Conservation (phyloP, 2,888 invertebrate species). For the Thereva unica region DNA sequence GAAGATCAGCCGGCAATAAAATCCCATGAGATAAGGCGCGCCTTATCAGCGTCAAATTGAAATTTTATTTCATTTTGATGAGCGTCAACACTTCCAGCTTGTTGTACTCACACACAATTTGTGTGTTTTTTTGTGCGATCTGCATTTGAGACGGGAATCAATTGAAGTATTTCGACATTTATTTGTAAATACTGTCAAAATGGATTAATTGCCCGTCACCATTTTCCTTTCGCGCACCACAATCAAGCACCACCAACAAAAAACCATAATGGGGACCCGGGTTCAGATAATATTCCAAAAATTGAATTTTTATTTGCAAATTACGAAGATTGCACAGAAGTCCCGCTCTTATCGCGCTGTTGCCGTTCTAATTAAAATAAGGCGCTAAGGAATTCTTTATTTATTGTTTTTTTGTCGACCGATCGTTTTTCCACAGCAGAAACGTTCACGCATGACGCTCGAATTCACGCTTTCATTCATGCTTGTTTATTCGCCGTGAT, state of each 20-base stretch:
- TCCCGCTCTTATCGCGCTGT: slow-evolving; percentile 12
- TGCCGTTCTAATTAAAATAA: slow-evolving; percentile 6
- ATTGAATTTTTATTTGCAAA: neutral
- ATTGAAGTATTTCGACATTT: slow-evolving; percentile 27
- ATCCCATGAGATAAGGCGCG: slow-evolving; percentile 5
- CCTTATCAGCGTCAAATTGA: slow-evolving; percentile 26
- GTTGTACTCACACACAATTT: slow-evolving; percentile 13
- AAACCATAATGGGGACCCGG: neutral
- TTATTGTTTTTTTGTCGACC: too few relatives aligned
- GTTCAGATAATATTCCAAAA: neutral
- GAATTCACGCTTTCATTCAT: slow-evolving; percentile 25
- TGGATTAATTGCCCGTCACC: slow-evolving; percentile 30
- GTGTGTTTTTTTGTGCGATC: too few relatives aligned
- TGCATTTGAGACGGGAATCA: slow-evolving; percentile 13
- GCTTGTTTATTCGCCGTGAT: neutral
- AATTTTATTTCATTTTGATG: slow-evolving; percentile 29
- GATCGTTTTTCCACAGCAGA: slow-evolving; percentile 8
- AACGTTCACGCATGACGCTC: slow-evolving; percentile 1
- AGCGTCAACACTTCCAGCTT: slow-evolving; percentile 9
- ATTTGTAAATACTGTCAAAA: slow-evolving; percentile 37
- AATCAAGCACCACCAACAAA: too few relatives aligned
- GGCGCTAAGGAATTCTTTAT: slow-evolving; percentile 5
- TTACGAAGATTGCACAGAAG: neutral
- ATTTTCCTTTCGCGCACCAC: neutral
- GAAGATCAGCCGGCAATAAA: slow-evolving; percentile 27